Conservation (phyloP, 2,888 invertebrate species). For the Pyrrhia umbra region DNA sequence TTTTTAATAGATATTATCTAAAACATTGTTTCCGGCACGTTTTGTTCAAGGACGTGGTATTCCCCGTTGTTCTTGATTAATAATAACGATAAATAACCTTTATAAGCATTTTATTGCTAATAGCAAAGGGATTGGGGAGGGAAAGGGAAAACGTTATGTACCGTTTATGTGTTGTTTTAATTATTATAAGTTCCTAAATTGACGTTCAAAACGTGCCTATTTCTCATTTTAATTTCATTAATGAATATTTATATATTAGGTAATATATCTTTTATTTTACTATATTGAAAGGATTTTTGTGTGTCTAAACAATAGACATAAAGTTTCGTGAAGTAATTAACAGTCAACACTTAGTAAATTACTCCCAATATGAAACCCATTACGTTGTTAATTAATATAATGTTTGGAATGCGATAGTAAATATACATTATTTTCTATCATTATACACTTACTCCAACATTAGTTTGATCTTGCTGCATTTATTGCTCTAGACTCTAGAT, state of each 20-base stretch:
- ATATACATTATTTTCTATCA: no score
- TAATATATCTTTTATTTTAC: no score
- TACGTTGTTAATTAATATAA: neutral
- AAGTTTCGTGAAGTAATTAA: no score
- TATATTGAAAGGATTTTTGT: no score
- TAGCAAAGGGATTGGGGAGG: neutral
- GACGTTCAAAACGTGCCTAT: neutral
- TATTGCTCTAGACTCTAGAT: slow-evolving; percentile 5
- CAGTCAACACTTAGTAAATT: neutral
- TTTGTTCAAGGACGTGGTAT: slow-evolving; percentile 12
- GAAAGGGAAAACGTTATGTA: no score
- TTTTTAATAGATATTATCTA: slow-evolving; percentile 3
- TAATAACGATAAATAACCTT: no score
- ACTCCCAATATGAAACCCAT: neutral
- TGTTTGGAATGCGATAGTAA: neutral
- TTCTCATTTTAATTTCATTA: no score
- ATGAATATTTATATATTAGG: no score
- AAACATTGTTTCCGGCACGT: slow-evolving; percentile 14
- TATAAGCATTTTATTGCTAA: neutral
- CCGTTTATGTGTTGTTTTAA: no score
- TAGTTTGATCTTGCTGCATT: neutral
- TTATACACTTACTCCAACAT: neutral
- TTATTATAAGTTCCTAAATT: neutral
- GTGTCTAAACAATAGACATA: no score
- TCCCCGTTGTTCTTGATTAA: neutral